These are phyloP conservation scores for Drosophila helvetica DNA, from an alignment of 2,888 invertebrate species.

Conservation along the genomic window DNA sequence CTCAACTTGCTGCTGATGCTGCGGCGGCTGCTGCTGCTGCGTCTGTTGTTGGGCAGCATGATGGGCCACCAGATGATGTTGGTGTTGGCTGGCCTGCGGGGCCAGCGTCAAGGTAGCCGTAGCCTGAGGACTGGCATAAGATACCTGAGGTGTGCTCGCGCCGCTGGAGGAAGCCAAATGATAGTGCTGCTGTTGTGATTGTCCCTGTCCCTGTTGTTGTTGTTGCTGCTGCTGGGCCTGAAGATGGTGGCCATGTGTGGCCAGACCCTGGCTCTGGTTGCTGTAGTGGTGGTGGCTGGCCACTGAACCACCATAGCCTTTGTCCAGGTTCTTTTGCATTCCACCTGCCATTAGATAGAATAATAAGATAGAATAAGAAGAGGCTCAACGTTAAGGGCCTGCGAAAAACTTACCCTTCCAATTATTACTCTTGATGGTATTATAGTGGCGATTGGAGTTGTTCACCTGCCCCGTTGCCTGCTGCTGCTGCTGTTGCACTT, in stretches of 20 bases:
- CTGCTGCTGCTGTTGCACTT: slow-evolving; percentile 39
- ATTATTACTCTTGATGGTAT: slow-evolving; percentile 65
- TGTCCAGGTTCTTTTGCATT: slow-evolving; percentile 78
- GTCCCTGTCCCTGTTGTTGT: slow-evolving; percentile 11
- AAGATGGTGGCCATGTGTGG: slow-evolving; percentile 69
- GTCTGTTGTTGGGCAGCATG: slow-evolving; percentile 50
- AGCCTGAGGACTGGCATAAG: slow-evolving; percentile 71
- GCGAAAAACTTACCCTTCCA: slow-evolving; percentile 64
- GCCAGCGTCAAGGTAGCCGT: slow-evolving; percentile 69
- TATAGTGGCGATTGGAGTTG: slow-evolving; percentile 69
- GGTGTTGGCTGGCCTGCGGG: slow-evolving; percentile 31
- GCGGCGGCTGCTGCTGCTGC: slow-evolving; percentile 59
- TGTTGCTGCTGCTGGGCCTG: slow-evolving; percentile 64
- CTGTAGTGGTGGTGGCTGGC: slow-evolving; percentile 79
- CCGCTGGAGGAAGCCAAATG: slow-evolving; percentile 81
- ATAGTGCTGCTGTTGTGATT: slow-evolving; percentile 67
- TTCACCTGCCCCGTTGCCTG: slow-evolving; percentile 30
- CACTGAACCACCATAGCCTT: slow-evolving; percentile 73
- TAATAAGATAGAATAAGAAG: background rate
- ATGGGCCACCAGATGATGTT: slow-evolving; percentile 57
- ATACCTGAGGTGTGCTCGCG: slow-evolving; percentile 75
- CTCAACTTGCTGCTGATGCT: slow-evolving; percentile 63
- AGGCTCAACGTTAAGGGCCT: background rate
- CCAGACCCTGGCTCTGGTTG: slow-evolving; percentile 68
- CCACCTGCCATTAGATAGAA: slow-evolving; percentile 62